phyloP scores from a whole-genome alignment of 2,113 vertebrate species.

The Etheostoma spectabile region DNA sequence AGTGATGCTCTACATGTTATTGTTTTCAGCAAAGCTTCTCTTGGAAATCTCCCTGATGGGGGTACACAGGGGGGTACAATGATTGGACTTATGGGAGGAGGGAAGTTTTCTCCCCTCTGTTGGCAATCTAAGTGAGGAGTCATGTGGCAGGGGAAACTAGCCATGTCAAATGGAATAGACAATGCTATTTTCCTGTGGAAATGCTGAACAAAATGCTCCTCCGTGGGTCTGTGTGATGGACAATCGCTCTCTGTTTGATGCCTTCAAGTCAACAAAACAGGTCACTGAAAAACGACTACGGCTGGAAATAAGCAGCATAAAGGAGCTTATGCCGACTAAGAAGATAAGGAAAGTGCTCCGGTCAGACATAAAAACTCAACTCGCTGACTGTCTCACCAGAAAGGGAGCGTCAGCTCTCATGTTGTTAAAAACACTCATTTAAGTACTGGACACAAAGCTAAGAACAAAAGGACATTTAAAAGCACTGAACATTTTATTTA shows the following conservation, averaged over 20 bases:
- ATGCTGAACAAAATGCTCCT: neutral
- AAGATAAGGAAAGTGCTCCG: no score
- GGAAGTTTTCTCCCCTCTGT: neutral
- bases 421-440: no score
- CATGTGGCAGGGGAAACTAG: neutral
- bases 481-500: no score
- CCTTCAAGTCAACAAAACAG: neutral
- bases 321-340: no score
- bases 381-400: no score
- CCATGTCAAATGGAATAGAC: neutral
- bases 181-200: neutral
- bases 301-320: no score
- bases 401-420: no score
- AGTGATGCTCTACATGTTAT: neutral
- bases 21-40: slow-evolving; percentile 30
- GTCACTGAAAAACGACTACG: no score
- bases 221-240: neutral
- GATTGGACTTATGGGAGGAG: neutral
- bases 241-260: neutral
- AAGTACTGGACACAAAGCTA: no score
- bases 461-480: no score
- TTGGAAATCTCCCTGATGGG: slow-evolving; percentile 18
- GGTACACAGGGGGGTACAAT: neutral
- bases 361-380: no score
- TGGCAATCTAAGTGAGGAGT: neutral